These are phyloP conservation scores for Telmatochromis sp. DNA, from an alignment of 2,113 vertebrate genomes.

Conservation along the genomic window DNA sequence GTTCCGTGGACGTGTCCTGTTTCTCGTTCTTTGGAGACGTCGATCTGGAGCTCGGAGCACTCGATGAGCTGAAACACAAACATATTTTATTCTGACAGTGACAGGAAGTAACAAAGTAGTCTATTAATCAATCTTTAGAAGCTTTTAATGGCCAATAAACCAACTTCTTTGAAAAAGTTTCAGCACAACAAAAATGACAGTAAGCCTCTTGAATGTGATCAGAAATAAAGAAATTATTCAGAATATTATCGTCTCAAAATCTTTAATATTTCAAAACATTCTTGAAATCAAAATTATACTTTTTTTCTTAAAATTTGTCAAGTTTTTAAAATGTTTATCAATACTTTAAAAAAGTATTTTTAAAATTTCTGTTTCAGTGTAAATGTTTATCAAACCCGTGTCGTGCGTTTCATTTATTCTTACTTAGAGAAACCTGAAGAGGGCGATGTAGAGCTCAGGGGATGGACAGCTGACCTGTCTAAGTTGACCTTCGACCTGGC, in stretches of 20 bases:
- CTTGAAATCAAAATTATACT: fast-evolving
- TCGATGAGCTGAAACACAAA: not conserved
- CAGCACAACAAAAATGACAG: not conserved
- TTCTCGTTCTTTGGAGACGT: not conserved
- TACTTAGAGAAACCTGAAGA: not conserved
- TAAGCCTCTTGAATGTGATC: not conserved
- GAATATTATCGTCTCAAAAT: not conserved
- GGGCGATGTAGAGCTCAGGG: not conserved
- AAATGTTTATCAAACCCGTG: not conserved
- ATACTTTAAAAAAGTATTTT: not conserved
- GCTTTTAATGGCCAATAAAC: not conserved
- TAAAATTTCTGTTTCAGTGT: not conserved
- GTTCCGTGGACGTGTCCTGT: not conserved
- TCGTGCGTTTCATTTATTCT: not conserved
- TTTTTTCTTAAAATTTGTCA: not conserved
- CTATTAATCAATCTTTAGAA: not conserved
- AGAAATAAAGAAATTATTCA: not conserved
- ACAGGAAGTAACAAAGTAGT: not conserved
- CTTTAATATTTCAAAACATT: not conserved
- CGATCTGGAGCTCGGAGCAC: conserved; percentile 1
- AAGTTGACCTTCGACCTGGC: conserved; percentile 37
- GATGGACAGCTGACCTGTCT: conserved; percentile 46
- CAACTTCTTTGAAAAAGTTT: not conserved
- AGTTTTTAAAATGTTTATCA: fast-evolving
- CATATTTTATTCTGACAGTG: not conserved